Evolutionary conservation across 2,797 vertebrate genomes (phyloP).

Genomic region (Menidia menidia): DNA sequence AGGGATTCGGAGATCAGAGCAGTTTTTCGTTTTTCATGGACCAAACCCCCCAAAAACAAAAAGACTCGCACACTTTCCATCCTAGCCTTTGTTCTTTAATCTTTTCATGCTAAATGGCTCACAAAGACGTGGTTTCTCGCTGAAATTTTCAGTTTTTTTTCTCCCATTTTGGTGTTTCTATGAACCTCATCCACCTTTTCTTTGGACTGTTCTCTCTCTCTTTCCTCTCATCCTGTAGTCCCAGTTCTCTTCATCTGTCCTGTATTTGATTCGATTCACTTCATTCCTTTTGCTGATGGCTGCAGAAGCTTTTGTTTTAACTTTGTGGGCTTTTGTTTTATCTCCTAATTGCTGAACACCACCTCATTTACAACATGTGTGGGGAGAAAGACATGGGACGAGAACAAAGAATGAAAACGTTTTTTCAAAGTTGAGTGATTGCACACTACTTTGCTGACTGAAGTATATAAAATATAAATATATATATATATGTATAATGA

Average conservation of each 20-base stretch:
- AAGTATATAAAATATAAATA: too few species aligned
- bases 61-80: too few species aligned
- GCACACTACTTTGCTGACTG: conserved; percentile 6
- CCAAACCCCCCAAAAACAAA: too few species aligned
- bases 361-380: conserved; percentile 9
- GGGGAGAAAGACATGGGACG: conserved; percentile 1
- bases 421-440: conserved; percentile 22
- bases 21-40: conserved; percentile 7
- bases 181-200: not conserved
- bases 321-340: conserved; percentile 54
- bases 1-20: not conserved
- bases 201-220: conserved; percentile 1
- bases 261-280: conserved; percentile 42
- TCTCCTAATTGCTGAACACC: conserved; percentile 64
- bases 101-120: not conserved
- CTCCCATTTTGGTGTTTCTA: not conserved
- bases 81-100: not conserved
- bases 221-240: not conserved
- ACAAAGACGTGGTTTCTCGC: not conserved
- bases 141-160: not conserved
- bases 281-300: conserved; percentile 56
- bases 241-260: conserved; percentile 25
- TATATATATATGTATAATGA: too few species aligned
- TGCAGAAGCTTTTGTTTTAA: conserved; percentile 64
- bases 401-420: conserved; percentile 43